phyloP scores from a whole-genome alignment of 1,140 invertebrate genomes.

The Lordiphosa clarofinis region DNA sequence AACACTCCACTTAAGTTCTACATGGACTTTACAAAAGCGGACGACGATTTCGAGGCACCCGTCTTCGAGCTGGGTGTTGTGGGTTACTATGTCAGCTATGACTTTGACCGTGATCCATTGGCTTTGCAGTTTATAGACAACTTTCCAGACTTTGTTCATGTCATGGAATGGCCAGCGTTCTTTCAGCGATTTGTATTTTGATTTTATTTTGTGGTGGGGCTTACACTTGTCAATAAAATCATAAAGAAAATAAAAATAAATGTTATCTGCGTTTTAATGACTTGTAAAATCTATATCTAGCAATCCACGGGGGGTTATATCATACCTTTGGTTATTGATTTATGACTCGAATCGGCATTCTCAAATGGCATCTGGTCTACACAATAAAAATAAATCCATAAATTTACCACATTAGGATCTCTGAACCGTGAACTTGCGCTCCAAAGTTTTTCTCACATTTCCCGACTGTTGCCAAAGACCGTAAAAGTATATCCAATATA shows the following conservation, averaged over 20 bases:
- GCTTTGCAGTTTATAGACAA: constrained; percentile 41
- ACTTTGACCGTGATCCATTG: constrained; percentile 38
- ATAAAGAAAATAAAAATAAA: too few species aligned
- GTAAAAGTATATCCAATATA: not conserved
- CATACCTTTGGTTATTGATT: too few species aligned
- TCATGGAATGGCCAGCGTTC: constrained; percentile 68
- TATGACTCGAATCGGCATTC: too few species aligned
- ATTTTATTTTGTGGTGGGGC: not conserved
- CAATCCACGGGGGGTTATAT: too few species aligned
- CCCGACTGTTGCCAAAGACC: not conserved
- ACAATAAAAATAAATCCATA: constrained; percentile 21
- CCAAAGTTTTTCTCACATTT: constrained; percentile 4
- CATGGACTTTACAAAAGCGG: constrained; percentile 81
- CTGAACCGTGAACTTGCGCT: constrained; percentile 9
- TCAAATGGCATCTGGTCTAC: too few species aligned
- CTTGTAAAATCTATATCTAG: too few species aligned
- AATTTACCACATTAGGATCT: constrained; percentile 30
- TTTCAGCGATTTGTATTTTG: constrained; percentile 66
- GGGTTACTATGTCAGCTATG: constrained; percentile 61
- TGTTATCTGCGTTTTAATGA: too few species aligned
- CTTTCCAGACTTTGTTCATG: constrained; percentile 59
- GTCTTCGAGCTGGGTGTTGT: constrained; percentile 58
- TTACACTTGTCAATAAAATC: too few species aligned
- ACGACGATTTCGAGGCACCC: constrained; percentile 30
- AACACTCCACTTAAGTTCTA: constrained; percentile 83